These are phyloP conservation scores for Caenorhabditis inopinata DNA, from an alignment of 1,140 invertebrate species.

Conservation along the genomic window DNA sequence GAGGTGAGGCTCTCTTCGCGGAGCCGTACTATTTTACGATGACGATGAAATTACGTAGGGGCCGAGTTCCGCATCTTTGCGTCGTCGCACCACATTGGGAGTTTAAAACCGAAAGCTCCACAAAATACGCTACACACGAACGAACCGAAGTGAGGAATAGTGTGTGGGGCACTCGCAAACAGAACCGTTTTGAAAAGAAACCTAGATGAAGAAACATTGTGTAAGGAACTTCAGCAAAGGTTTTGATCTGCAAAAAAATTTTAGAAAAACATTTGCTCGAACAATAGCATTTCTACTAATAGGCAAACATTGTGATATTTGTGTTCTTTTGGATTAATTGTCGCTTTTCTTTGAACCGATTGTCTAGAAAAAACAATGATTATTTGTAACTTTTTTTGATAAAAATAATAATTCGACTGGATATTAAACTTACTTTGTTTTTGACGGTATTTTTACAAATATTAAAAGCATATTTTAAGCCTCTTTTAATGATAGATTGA, in stretches of 20 bases:
- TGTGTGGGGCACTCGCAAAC: not conserved
- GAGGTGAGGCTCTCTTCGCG: not conserved
- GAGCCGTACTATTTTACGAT: not conserved
- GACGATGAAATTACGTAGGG: conserved; percentile 18
- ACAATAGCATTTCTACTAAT: conserved; percentile 17
- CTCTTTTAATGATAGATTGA: no score
- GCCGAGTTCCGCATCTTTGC: not conserved
- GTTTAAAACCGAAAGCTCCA: conserved; percentile 22
- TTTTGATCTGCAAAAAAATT: conserved; percentile 10
- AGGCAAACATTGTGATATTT: conserved; percentile 1
- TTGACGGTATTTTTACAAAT: no score
- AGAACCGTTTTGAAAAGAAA: conserved; percentile 2
- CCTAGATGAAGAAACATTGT: not conserved
- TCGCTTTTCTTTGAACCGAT: not conserved
- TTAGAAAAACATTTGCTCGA: not conserved
- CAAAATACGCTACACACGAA: conserved; percentile 32
- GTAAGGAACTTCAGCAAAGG: not conserved
- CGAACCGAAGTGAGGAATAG: not conserved
- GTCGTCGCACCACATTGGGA: not conserved
- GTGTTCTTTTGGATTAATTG: conserved; percentile 13
- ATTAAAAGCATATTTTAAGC: no score
- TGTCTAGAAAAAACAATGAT: no score
- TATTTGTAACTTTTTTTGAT: no score
- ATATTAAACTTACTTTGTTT: no score
- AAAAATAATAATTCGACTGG: no score